A percentile compares a stretch with the other conserved stretches of the same genome.
Evolutionary conservation across 2,797 vertebrate genomes (phyloP).

Genomic region (Characodon lateralis): DNA sequence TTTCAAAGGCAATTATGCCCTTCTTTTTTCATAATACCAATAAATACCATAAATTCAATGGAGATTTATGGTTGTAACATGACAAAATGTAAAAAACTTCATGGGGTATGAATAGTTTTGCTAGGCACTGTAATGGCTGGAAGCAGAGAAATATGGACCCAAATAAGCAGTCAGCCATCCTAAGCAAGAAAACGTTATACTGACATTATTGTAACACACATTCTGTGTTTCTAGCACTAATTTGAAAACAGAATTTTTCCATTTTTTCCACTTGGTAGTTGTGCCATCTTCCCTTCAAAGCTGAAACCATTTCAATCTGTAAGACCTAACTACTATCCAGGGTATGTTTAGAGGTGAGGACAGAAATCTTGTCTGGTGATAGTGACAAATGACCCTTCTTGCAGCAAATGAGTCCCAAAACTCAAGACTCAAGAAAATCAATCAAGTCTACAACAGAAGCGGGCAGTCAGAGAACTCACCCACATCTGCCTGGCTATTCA

Average conservation of each 20-base stretch:
- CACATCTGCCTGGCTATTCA: background rate
- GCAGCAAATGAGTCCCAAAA: slow-evolving; percentile 2
- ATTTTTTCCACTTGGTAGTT: background rate
- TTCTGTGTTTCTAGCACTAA: background rate
- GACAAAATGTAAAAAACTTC: background rate
- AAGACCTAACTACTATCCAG: background rate
- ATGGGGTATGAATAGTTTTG: background rate
- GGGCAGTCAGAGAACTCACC: background rate
- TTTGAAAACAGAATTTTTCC: background rate
- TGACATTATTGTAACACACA: background rate
- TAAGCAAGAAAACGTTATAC: background rate
- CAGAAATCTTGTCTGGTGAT: background rate
- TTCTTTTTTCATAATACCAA: background rate
- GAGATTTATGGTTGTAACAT: background rate
- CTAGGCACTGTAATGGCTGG: background rate
- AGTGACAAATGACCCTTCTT: background rate
- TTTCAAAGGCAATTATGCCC: background rate
- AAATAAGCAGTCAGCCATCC: background rate
- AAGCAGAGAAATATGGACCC: background rate
- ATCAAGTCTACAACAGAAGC: background rate
- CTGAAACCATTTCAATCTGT: background rate
- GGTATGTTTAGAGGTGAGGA: background rate
- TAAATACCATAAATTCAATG: too few species aligned
- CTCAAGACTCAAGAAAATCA: background rate
- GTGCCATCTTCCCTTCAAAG: background rate